Base-by-base conservation (phyloP, 1,140 invertebrate species). In the Odontomachus brunneus region DNA sequence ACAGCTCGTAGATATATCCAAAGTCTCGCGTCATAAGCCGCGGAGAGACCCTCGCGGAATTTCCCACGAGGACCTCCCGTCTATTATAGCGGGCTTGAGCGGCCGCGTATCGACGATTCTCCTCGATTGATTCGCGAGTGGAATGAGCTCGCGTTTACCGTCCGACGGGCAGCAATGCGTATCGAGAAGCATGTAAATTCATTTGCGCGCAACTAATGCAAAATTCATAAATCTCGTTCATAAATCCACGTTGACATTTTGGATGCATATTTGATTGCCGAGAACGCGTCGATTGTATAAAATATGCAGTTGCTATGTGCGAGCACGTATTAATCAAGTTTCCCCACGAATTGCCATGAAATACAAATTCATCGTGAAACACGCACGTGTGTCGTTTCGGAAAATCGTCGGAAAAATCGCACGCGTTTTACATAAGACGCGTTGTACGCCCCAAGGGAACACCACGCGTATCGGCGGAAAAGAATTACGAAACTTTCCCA, bases 31-130 rank as follows among this genome's bases (percentile, higher is more conserved):
- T 38, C 55, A 44, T 19, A 69, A 78, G 33, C 33, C 51, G 67
- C 69, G 24, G 29, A 33, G 38, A 80, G 14, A 4, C 67, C 14
- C 38, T 74, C 3, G n/a, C 59, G 55, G 15, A 81, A 73, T 72
- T 72, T 81, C 44, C 17, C 55, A 51, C 48, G 44, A 60, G 38
- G 33, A n/a, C 26, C n/a, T 15, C 44, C 59, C 19, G 15, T 38
- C 33, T 51, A 33, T 33, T 33, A 19, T 15, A 1, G 15, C 14
- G 22, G 63, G 63, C 24, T 5, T n/a, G 5, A 24, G 38, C 24
- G 53, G n/a, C 44, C 57, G 59, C 26, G 29, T 14, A 44, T 15
- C 22, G 49, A 24, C 49, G 12, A 48, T 67, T 48, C 63, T 66
- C 19, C 22, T 19, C 19, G 24, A 67, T 17, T 26, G 49, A 67